Evolutionary conservation across 2,888 invertebrate species (phyloP).

Genomic region (Lasioglossum vierecki): DNA sequence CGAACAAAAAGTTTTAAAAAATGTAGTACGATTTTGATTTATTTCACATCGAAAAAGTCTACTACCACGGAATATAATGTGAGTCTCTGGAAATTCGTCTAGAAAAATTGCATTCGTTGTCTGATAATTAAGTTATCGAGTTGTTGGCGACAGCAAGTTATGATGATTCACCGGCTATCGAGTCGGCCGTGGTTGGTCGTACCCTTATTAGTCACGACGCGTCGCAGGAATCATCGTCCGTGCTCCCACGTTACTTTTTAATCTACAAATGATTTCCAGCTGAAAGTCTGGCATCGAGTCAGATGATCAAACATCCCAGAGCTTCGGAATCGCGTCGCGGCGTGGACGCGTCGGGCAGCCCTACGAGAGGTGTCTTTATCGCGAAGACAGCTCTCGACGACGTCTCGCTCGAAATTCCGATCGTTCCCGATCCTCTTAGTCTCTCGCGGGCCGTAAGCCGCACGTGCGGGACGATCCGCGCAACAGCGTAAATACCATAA

Average conservation of each 20-base stretch:
- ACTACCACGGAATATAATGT: no score
- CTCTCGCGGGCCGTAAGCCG: neutral
- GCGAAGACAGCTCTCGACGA: slow-evolving; percentile 10
- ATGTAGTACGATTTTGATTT: no score
- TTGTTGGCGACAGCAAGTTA: neutral
- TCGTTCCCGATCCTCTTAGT: slow-evolving; percentile 32
- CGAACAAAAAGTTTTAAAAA: no score
- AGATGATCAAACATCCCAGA: neutral
- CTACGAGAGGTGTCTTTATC: slow-evolving; percentile 3
- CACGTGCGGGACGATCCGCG: slow-evolving; percentile 18
- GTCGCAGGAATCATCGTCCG: neutral
- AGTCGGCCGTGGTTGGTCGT: neutral
- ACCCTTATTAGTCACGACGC: neutral
- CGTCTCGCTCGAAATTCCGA: slow-evolving; percentile 44
- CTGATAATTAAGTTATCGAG: neutral
- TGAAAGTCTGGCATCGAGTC: neutral
- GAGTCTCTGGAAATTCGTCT: no score
- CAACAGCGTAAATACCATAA: slow-evolving; percentile 52
- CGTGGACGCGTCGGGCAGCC: neutral
- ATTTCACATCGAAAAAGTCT: no score
- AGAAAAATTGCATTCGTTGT: no score
- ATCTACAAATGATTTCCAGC: neutral
- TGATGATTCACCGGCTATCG: neutral
- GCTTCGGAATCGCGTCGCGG: neutral
- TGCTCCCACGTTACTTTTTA: neutral